These are phyloP conservation scores for Polia nebulosa DNA, from an alignment of 2,888 invertebrate species.

Conservation along the genomic window DNA sequence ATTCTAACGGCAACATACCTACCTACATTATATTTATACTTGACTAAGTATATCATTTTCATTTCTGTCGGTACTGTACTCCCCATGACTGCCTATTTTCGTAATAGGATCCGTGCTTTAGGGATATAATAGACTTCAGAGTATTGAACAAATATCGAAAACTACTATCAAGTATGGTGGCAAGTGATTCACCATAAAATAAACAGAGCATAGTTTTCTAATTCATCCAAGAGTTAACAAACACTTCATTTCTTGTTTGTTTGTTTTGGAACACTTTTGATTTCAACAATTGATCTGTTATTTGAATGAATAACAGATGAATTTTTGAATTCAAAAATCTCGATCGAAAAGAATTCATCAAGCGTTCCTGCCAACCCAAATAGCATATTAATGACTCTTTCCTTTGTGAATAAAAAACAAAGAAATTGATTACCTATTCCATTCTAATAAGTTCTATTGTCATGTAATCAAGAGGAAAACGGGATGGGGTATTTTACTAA, in stretches of 20 bases:
- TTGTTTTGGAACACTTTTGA: conserved; percentile 15
- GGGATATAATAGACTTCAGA: too few species aligned
- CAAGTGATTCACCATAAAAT: background rate
- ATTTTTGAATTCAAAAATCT: conserved; percentile 1
- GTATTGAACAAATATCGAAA: too few species aligned
- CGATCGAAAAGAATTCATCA: conserved; percentile 14
- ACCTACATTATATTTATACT: too few species aligned
- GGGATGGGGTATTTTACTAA: too few species aligned
- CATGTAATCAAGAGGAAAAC: conserved; percentile 16
- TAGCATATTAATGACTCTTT: conserved; percentile 39
- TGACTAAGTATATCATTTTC: too few species aligned
- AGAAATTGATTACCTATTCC: conserved; percentile 33
- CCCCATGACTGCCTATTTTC: too few species aligned
- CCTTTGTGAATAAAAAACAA: conserved; percentile 41
- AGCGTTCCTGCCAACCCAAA: conserved; percentile 7
- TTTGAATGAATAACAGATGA: too few species aligned
- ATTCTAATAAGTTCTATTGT: conserved; percentile 33
- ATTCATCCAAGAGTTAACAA: background rate
- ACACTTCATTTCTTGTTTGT: background rate
- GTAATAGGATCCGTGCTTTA: too few species aligned
- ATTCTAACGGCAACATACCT: too few species aligned
- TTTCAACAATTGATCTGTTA: conserved; percentile 19
- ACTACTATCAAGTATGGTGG: too few species aligned
- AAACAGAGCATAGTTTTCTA: background rate
- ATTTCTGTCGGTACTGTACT: too few species aligned